Percentiles rank a stretch among this genome's conserved stretches.
phyloP scores from a whole-genome alignment of 2,113 vertebrate species.

The Morone chrysops region DNA sequence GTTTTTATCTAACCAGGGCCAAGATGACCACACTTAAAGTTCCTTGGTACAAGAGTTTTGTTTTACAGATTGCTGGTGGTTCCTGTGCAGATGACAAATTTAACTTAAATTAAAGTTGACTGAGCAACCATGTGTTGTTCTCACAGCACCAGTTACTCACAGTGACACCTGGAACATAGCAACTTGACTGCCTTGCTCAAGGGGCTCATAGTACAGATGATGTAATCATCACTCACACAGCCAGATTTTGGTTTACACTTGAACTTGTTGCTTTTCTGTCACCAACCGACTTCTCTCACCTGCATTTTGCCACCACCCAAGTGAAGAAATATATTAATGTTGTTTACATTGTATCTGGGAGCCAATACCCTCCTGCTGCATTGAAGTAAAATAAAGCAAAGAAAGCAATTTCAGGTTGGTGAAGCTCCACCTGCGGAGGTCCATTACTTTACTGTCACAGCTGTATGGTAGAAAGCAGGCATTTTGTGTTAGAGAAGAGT shows the following conservation, averaged over 20 bases:
- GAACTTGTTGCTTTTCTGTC: slow-evolving; percentile 24
- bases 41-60: not conserved
- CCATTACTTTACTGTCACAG: slow-evolving; percentile 59
- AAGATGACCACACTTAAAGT: not conserved
- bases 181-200: not conserved
- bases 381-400: slow-evolving; percentile 33
- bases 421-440: slow-evolving; percentile 43
- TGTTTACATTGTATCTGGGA: slow-evolving; percentile 44
- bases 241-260: not conserved
- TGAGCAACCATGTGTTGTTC: not conserved
- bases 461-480: slow-evolving; percentile 17
- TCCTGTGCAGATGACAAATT: not conserved
- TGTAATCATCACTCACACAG: slow-evolving; percentile 2
- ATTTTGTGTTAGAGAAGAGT: not conserved
- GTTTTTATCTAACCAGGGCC: not conserved
- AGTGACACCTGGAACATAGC: not conserved
- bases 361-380: slow-evolving; percentile 24
- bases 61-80: not conserved
- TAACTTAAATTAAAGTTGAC: not conserved
- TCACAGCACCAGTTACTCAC: not conserved
- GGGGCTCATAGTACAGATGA: not conserved
- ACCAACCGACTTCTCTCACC: not conserved
- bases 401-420: slow-evolving; percentile 49
- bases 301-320: slow-evolving; percentile 4
- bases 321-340: slow-evolving; percentile 29